A percentile compares a stretch with the other conserved stretches of the same genome.
Evolutionary conservation across 2,113 vertebrate genomes (phyloP).

Genomic region (Gobius niger): DNA sequence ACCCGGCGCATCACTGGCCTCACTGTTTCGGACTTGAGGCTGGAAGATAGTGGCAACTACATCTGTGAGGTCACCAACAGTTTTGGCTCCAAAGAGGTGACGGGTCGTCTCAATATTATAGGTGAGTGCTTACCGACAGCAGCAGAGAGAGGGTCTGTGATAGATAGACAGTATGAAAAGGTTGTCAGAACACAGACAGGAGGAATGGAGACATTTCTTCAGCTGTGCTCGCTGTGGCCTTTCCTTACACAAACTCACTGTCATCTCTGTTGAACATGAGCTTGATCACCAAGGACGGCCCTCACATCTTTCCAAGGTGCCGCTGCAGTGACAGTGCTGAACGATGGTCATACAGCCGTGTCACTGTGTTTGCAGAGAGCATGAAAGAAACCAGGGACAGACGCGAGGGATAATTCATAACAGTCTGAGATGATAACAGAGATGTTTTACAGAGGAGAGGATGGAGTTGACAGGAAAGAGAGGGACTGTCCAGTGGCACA

Average conservation of each 20-base stretch:
- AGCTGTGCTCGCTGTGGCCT: slow-evolving; percentile 29
- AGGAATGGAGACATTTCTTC: slow-evolving; percentile 28
- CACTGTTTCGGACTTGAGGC: slow-evolving; percentile 87
- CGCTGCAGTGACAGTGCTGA: slow-evolving; percentile 25
- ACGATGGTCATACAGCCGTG: slow-evolving; percentile 4
- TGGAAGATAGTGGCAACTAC: slow-evolving; percentile 95
- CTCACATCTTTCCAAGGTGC: slow-evolving; percentile 26
- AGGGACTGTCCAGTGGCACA: slow-evolving; percentile 67
- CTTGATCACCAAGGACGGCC: slow-evolving; percentile 39
- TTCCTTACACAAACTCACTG: neutral
- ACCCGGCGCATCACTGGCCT: slow-evolving; percentile 88
- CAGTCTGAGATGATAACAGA: slow-evolving; percentile 7
- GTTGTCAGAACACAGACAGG: slow-evolving; percentile 16
- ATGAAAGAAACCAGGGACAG: slow-evolving; percentile 6
- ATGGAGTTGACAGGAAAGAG: neutral
- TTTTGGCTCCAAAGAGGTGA: slow-evolving; percentile 95
- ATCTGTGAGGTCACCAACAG: slow-evolving; percentile 98
- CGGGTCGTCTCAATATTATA: slow-evolving; percentile 89
- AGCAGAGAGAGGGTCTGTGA: slow-evolving; percentile 10
- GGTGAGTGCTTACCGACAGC: slow-evolving; percentile 71
- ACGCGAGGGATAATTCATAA: slow-evolving; percentile 8
- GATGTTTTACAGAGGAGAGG: neutral
- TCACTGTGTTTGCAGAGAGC: slow-evolving; percentile 3
- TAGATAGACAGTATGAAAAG: slow-evolving; percentile 25
- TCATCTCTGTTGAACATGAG: slow-evolving; percentile 5